Base-by-base conservation (phyloP, 2,888 invertebrate genomes). In the Rhamphomyia laevipes region DNA sequence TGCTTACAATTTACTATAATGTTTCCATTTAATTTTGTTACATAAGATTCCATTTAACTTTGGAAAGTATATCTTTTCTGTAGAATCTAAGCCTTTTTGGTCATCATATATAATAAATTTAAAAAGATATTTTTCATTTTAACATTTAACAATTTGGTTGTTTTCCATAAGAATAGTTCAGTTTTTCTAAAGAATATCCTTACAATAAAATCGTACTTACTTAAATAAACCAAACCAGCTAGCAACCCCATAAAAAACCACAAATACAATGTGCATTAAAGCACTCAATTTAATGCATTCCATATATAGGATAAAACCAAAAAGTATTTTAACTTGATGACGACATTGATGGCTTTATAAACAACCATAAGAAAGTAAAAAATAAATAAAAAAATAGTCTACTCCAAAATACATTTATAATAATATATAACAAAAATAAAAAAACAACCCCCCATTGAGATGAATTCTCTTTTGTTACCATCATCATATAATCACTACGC, bases 271-370 rank as follows among this genome's bases (percentile, higher is more conserved):
- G 56, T 57, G 56, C 57, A 57, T 57, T 58, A 56, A 55, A 57
- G 53, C 56, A 56, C 58, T 58, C 55, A 54, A 57, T 57, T 57
- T 58, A 58, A 58, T 58, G 58, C 57, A 56, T 58, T 58, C 54
- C 49, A 55, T 52, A 43, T 51, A 51, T 47, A 43, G 44, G 43
- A 48, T 43, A 46, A 43, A 49, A 47, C 50, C 46, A 51, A 47
- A 45, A 45, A 49, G 48, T 44, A 52, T 49, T 50, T 44, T 48
- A 49, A 49, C 52, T 52, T 49, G 42, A 51, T 48, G 46, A 52
- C 47, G 47, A n/a, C n/a, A n/a, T 50, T 51, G 50, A 52, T 52
- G 48, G 46, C 9, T 27, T 4, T 7, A 27, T 27, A 27, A 27
- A 27, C 23, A 27, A 27, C 23, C 23, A 27, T 27, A 27, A 27